Evolutionary conservation across 2,797 vertebrate species (phyloP), one percentile per base, ranked within the genome.

Genomic region (Phrynocephalus vlangalii): DNA sequence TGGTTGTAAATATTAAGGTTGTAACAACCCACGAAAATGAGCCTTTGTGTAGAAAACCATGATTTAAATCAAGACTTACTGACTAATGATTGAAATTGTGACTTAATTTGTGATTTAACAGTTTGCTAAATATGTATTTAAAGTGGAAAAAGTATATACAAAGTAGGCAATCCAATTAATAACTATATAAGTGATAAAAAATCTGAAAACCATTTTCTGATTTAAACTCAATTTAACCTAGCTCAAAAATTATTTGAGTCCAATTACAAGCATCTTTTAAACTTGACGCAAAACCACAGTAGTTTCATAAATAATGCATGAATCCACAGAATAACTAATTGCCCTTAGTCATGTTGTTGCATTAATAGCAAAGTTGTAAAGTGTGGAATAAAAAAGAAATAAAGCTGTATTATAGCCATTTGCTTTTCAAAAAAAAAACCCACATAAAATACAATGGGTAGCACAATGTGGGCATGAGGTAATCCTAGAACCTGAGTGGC

Each of bases 181-280:
- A 76, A 84, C 48, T 79, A 16, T 30, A 13, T 1, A 77, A 67
- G 16, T 52, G 80, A 79, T 28, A 38, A 24, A 28, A 82, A 68
- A 79, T 30, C 63, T 79, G n/a, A 68, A 79, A 30, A 6, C 26
- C 26, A 33, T 50, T 87, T n/a, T n/a, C 68, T 26, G 20, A 76
- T 87, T 82, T 82, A 82, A 33, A 6, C 7, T 33, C 70, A 77
- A 38, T 82, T 82, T 82, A 87, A 68, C 80, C 38, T 75, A 56
- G 26, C 76, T 38, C 75, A 5, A 68, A 82, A 87, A 82, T 76
- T 73, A 66, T 67, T 52, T 71, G 48, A 79, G 52, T 71, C 50
- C 30, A 33, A 79, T 79, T 60, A 86, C 44, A 67, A 86, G 24
- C 48, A 72, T 86, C 7, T 86, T 85, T 86, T 72, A 63, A 81